Conservation (phyloP, 2,888 invertebrate species). For the Ophion obscuratus region DNA sequence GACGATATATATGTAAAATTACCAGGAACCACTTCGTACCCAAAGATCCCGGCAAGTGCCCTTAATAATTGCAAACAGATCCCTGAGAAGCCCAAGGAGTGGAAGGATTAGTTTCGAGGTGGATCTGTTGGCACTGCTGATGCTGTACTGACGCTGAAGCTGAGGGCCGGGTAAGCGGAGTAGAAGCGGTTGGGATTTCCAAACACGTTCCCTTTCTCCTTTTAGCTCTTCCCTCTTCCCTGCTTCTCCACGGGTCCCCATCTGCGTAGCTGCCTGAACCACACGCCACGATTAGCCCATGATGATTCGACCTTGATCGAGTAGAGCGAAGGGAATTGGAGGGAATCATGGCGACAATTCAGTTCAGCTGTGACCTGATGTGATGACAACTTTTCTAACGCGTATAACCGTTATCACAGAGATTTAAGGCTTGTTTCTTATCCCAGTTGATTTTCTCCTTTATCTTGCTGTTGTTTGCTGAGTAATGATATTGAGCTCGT, state of each 20-base stretch:
- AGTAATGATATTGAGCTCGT: too few species aligned
- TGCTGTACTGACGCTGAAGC: conserved; percentile 36
- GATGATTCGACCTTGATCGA: conserved; percentile 70
- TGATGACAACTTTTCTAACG: not conserved
- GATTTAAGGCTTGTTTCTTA: not conserved
- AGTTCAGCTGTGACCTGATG: conserved; percentile 21
- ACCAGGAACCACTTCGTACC: conserved; percentile 63
- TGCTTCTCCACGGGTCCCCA: conserved; percentile 33
- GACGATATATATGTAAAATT: conserved; percentile 63
- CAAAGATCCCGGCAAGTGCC: conserved; percentile 72
- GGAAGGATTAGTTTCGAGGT: conserved; percentile 68
- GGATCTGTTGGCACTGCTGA: conserved; percentile 44
- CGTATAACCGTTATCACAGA: not conserved
- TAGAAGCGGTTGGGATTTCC: conserved; percentile 54
- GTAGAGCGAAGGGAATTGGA: conserved; percentile 59
- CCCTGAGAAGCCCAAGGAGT: conserved; percentile 62
- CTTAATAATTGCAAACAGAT: conserved; percentile 74
- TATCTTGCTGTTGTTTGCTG: not conserved
- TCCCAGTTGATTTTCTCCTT: not conserved
- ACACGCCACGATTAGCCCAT: conserved; percentile 69
- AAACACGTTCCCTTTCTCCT: conserved; percentile 48
- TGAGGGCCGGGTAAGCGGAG: conserved; percentile 28
- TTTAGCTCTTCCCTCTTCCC: conserved; percentile 6
- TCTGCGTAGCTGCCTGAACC: conserved; percentile 59
- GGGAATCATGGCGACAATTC: conserved; percentile 44